Conservation (phyloP, 30 jellyfish, hydroid and myxozoan species). For the Pseudorhiza aurosa region DNA sequence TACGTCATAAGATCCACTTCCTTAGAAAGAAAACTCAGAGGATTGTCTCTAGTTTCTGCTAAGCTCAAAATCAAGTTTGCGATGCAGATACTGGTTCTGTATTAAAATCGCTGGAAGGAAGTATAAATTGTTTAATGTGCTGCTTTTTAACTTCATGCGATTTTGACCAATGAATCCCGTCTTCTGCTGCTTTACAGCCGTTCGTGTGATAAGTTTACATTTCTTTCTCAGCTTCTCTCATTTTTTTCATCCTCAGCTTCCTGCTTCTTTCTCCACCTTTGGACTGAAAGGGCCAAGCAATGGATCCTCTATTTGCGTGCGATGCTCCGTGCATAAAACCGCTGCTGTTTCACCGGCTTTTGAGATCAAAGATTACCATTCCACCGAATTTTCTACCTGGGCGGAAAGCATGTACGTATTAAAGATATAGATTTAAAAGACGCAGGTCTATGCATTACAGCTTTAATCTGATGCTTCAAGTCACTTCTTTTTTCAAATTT, state of each 20-base stretch:
- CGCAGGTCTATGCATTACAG: too few species aligned
- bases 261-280: slow-evolving; percentile 58
- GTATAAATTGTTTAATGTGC: too few species aligned
- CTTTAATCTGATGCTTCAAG: too few species aligned
- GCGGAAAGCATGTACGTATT: slow-evolving; percentile 99
- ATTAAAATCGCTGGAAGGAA: too few species aligned
- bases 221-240: neutral
- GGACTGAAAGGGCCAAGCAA: slow-evolving; percentile 59
- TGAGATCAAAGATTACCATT: slow-evolving; percentile 81
- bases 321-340: slow-evolving; percentile 56
- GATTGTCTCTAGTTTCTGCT: too few species aligned
- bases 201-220: neutral
- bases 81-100: too few species aligned
- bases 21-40: too few species aligned
- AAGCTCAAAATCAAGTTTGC: too few species aligned
- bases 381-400: slow-evolving; percentile 96
- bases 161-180: neutral
- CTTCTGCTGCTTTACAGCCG: neutral
- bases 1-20: too few species aligned
- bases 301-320: slow-evolving; percentile 64
- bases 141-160: too few species aligned
- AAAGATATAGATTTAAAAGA: too few species aligned
- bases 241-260: slow-evolving; percentile 53
- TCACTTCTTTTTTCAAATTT: too few species aligned
- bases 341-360: slow-evolving; percentile 97